Base-by-base conservation (phyloP, 1,140 invertebrate species). In the Scaptomyza hsui region DNA sequence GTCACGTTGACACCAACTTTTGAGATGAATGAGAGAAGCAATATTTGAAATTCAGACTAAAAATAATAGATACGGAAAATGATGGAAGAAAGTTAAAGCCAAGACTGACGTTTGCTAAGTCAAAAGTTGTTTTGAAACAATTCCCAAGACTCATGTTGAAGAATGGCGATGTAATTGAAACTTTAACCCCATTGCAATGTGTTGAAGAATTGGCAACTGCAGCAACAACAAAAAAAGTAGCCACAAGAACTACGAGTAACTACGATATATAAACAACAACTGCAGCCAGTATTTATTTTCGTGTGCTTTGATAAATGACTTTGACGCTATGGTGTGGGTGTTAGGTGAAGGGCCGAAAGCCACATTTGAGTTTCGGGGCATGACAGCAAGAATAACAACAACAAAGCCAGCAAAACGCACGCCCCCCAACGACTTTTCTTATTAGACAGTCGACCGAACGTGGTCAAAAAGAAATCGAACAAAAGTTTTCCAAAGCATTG, bases 231-330 rank as follows among this genome's bases (percentile, higher is more conserved):
- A 0, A 5, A 13, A 21, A n/a, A 60, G 26, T 12, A 9, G 42
- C 16, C 19, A 12, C 44, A 57, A 26, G 19, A 64, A 48, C 32
- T 26, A 47, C 13, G 47, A 53, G 53, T 32, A 59, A 47, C 41
- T 24, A 68, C 80, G 72, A 82, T 82, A 82, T 79, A 82, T 85
- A 82, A 86, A 68, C 61, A 74, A 48, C 72, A 74, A 74, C 39
- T 60, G 29, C 37, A 67, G 61, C 45, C 62, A 80, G 68, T 67
- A 76, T 76, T 76, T 85, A 80, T 77, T 86, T 80, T 70, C 55
- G 52, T 62, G 61, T 53, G 32, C 63, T 68, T 88, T 85, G 81
- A 85, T 88, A 81, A 85, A 85, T 85, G 81, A 88, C 77, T 81
- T 81, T 81, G 80, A 85, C 60, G 67, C 2, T 47, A 26, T 35